Base-by-base conservation (phyloP, 2,888 invertebrate genomes). In the Drosophila ezoana region DNA sequence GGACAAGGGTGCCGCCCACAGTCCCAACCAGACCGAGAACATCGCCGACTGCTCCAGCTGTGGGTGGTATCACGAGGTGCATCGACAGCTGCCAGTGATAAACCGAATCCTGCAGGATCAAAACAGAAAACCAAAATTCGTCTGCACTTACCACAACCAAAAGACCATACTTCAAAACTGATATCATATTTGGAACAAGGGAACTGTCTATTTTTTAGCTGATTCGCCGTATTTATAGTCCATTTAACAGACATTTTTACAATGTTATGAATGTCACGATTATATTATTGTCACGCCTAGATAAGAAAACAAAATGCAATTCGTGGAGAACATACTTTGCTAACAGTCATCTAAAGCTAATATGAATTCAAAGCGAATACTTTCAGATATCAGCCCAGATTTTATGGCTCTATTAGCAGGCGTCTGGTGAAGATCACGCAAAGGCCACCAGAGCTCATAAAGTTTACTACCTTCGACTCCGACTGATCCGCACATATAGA, bases 321-420 rank as follows among this genome's bases (percentile, higher is more conserved):
- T 67, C 41, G 45, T 9, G 8, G 2, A 28, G 8, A 8, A 28
- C n/a, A 18, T 14, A 37, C 13, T 14, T 38, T 10, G 18, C 32
- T 57, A n/a, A 28, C 11, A 16, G 18, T 44, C 48, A 65, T 40
- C 64, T 40, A 37, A 13, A 40, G 4, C n/a, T 35, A 28, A 47
- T 63, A 11, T 10, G 11, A n/a, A 48, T 56, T 56, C 13, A 41
- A 41, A 33, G 9, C 16, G 40, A 16, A 40, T 14, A 18, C 51
- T 14, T 23, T 11, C 14, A 32, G 16, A 32, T 41, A 40, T 49
- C 52, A n/a, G 23, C 11, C 11, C 38, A 40, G 45, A 28, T 44
- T 80, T 87, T 74, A 84, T 79, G 69, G 67, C 83, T 84, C 81
- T 84, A 84, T 84, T 87, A 83, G 83, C 72, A 35, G 49, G 45